Conservation (phyloP, 2,113 vertebrate genomes). For the Elephas maximus region DNA sequence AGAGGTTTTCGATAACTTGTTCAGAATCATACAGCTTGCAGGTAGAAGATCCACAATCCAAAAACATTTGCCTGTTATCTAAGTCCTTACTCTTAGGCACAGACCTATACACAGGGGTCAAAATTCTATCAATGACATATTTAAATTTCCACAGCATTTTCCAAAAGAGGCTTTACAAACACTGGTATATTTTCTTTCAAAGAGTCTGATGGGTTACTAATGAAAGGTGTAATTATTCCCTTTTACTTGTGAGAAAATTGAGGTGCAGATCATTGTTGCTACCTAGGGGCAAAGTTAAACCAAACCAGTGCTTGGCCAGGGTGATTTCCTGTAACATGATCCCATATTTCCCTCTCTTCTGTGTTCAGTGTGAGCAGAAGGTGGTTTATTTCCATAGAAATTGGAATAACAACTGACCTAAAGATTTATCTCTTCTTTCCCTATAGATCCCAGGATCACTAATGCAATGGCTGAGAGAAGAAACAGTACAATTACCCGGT, state of each 20-base stretch:
- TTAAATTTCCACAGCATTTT: background rate
- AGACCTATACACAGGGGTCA: background rate
- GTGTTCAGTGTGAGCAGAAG: background rate
- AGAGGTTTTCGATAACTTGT: background rate
- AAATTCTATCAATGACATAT: background rate
- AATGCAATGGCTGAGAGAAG: background rate
- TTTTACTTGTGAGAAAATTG: background rate
- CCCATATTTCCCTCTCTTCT: background rate
- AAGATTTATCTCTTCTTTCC: background rate
- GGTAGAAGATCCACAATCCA: background rate
- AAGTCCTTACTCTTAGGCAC: background rate
- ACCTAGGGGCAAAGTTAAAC: background rate
- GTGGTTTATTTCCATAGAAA: background rate
- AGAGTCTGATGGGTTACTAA: background rate
- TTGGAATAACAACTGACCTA: background rate
- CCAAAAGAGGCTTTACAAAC: background rate
- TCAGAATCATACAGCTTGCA: background rate
- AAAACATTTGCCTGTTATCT: background rate
- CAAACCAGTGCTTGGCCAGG: no score
- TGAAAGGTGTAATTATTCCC: background rate
- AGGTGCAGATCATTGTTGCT: background rate
- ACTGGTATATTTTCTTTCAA: background rate
- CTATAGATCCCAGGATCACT: background rate
- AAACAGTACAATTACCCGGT: background rate
- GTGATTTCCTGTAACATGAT: background rate